Evolutionary conservation across 2,888 invertebrate genomes (phyloP).

Genomic region (Pimpla rufipes): DNA sequence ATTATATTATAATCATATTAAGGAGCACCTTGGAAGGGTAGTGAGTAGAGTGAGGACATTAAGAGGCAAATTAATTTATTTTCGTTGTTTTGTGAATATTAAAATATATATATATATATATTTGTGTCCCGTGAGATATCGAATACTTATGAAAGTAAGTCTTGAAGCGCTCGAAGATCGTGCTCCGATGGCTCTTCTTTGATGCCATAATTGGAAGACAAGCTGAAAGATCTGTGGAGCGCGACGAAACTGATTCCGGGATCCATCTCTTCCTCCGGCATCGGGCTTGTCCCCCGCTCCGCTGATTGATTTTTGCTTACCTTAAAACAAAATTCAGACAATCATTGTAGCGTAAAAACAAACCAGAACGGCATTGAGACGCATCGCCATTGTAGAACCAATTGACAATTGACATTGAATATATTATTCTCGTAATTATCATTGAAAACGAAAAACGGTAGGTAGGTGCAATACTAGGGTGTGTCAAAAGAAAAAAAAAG

Average conservation of each 20-base stretch:
- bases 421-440: too few relatives aligned
- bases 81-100: constrained; percentile 27
- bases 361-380: not conserved
- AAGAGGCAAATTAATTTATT: constrained; percentile 1
- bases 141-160: constrained; percentile 74
- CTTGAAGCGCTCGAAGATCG: constrained; percentile 80
- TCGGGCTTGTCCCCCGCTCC: constrained; percentile 77
- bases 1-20: not conserved
- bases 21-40: not conserved
- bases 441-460: too few relatives aligned
- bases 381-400: not conserved
- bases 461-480: too few relatives aligned
- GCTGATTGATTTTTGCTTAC: constrained; percentile 80
- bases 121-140: not conserved
- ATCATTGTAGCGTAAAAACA: not conserved
- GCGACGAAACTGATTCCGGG: constrained; percentile 89
- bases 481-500: too few relatives aligned
- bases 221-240: constrained; percentile 88
- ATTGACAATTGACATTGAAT: too few relatives aligned
- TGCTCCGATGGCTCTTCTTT: constrained; percentile 87
- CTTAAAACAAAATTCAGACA: constrained; percentile 65
- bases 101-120: constrained; percentile 25
- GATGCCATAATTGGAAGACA: constrained; percentile 87
- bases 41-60: not conserved
- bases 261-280: constrained; percentile 87